Evolutionary conservation across 2,797 vertebrate species (phyloP).

Genomic region (Lithobates sylvaticus): DNA sequence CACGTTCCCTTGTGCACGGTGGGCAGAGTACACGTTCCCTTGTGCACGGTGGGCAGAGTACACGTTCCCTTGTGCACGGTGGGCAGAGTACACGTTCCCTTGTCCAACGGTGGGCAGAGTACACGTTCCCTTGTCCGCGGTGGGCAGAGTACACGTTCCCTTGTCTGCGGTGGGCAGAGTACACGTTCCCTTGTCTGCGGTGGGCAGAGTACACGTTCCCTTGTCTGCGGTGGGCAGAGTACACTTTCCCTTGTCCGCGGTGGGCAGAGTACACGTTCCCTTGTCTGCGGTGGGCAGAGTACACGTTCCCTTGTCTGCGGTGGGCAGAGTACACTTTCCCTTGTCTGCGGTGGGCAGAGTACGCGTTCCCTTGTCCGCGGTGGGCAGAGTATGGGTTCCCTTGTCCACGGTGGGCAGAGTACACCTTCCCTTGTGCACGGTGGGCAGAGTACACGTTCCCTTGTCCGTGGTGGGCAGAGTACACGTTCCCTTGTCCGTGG

Average conservation of each 20-base stretch:
- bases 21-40: background rate
- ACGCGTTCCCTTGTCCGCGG: background rate
- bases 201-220: fast-evolving
- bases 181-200: background rate
- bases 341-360: background rate
- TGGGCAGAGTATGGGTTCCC: fast-evolving
- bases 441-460: fast-evolving
- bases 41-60: too few species aligned
- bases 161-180: background rate
- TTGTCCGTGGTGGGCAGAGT: background rate
- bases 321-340: fast-evolving
- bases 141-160: fast-evolving
- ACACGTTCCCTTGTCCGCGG: background rate
- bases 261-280: fast-evolving
- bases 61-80: fast-evolving
- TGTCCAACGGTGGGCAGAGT: too few species aligned
- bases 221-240: background rate
- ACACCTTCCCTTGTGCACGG: background rate
- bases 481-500: background rate
- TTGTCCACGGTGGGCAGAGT: background rate
- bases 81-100: too few species aligned
- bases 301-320: background rate
- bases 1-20: fast-evolving
- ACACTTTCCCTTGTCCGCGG: background rate
- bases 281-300: background rate